These are phyloP conservation scores for Orthonyx spaldingii DNA, from an alignment of 2,113 vertebrate genomes.

Conservation along the genomic window DNA sequence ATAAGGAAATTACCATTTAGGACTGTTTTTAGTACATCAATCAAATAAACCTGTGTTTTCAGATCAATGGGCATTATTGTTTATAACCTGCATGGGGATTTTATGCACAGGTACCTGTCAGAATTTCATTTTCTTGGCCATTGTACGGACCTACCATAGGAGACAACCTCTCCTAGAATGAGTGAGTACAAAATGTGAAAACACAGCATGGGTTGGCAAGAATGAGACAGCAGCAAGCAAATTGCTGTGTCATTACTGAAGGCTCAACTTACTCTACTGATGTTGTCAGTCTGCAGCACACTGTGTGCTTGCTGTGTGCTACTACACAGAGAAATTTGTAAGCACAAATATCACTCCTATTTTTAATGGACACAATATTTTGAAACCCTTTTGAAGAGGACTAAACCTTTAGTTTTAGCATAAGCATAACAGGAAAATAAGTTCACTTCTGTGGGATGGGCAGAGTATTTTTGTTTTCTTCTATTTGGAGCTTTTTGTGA, in stretches of 20 bases:
- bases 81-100: neutral
- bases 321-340: neutral
- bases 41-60: neutral
- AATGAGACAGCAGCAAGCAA: neutral
- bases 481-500: accelerated
- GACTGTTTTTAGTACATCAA: neutral
- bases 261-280: neutral
- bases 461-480: neutral
- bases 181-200: neutral
- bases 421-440: neutral
- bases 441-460: neutral
- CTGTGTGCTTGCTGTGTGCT: neutral
- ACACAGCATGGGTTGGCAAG: neutral
- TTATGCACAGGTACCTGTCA: neutral
- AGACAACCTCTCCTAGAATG: neutral
- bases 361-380: neutral
- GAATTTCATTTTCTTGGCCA: neutral
- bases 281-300: neutral
- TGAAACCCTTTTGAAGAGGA: neutral
- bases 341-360: neutral
- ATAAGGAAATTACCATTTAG: neutral
- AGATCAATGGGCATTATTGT: neutral
- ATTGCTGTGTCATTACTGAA: neutral
- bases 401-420: neutral
- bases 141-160: neutral